Conservation (phyloP, 2,113 vertebrate genomes). For the Tor tambroides region DNA sequence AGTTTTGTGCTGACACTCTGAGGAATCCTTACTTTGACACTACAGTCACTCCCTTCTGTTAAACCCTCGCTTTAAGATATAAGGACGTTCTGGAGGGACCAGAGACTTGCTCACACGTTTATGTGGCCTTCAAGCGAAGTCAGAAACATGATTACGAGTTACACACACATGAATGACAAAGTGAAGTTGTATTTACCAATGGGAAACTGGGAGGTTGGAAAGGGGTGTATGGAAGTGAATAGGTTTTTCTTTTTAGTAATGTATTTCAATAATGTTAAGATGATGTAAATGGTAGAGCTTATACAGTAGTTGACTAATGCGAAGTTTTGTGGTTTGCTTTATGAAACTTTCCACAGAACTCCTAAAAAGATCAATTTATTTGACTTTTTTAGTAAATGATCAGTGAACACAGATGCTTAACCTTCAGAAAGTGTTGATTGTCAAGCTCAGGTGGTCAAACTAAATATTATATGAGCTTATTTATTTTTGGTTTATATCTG, state of each 20-base stretch:
- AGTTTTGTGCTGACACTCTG: slow-evolving; percentile 90
- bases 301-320: not conserved
- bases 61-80: slow-evolving; percentile 73
- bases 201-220: not conserved
- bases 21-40: slow-evolving; percentile 82
- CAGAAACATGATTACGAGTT: not conserved
- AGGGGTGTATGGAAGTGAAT: not conserved
- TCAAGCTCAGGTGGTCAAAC: not conserved
- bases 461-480: not conserved
- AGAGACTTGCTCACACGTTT: not conserved
- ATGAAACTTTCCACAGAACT: not conserved
- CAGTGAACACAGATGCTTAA: not conserved
- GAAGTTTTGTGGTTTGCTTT: not conserved
- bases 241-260: not conserved
- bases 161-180: not conserved
- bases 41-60: slow-evolving; percentile 75
- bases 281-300: not conserved
- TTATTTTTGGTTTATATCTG: not conserved
- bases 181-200: not conserved
- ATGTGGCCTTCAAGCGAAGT: not conserved
- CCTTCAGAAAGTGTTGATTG: not conserved
- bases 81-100: slow-evolving; percentile 36
- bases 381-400: not conserved
- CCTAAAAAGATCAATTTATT: not conserved
- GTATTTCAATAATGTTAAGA: not conserved